Evolutionary conservation across 2,797 vertebrate genomes (phyloP).

Genomic region (Muscicapa striata): DNA sequence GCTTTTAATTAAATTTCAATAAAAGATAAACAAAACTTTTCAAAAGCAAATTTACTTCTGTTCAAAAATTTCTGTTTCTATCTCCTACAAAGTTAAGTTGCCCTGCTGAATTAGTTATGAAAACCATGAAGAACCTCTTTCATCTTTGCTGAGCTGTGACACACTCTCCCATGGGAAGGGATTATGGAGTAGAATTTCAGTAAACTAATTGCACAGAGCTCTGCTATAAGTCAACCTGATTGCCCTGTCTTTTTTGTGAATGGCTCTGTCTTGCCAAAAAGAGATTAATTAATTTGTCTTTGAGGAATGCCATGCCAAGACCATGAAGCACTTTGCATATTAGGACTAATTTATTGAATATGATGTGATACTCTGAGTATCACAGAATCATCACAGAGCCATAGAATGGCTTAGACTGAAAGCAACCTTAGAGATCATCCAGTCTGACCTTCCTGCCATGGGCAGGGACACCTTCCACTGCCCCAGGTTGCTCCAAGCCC

Average conservation of each 20-base stretch:
- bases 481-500: background rate
- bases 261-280: background rate
- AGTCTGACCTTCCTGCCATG: background rate
- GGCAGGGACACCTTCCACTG: background rate
- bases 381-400: background rate
- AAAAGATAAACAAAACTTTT: slow-evolving; percentile 15
- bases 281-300: background rate
- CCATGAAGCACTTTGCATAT: background rate
- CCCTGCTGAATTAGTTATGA: background rate
- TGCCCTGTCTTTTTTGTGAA: background rate
- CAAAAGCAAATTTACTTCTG: background rate
- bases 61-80: background rate
- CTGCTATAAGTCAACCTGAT: background rate
- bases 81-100: background rate
- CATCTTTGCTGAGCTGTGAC: background rate
- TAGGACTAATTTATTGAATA: background rate
- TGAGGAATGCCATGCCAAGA: background rate
- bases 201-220: background rate
- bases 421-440: background rate
- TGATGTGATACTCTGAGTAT: background rate
- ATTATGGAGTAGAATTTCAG: background rate
- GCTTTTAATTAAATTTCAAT: slow-evolving; percentile 33
- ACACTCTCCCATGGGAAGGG: background rate
- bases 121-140: background rate
- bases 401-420: background rate